Percentiles rank a stretch among this genome's conserved stretches.
Conservation (phyloP, 2,113 vertebrate species). For the Stictonetta naevosa region DNA sequence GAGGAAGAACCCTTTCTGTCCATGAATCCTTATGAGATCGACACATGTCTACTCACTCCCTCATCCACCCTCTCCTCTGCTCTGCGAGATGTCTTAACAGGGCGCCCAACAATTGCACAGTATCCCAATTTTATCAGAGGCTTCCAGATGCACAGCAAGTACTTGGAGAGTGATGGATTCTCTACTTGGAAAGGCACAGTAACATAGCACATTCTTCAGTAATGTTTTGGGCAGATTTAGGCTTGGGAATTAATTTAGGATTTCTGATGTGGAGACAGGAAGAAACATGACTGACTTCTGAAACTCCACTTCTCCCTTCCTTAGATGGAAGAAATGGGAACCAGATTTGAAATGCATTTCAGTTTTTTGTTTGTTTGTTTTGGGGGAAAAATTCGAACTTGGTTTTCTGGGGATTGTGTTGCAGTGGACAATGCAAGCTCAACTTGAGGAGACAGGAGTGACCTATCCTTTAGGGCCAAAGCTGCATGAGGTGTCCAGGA, state of each 20-base stretch:
- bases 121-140: slow-evolving; percentile 80
- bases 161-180: slow-evolving; percentile 72
- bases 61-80: background rate
- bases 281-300: background rate
- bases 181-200: slow-evolving; percentile 79
- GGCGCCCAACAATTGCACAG: slow-evolving; percentile 66
- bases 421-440: background rate
- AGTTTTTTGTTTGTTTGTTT: background rate
- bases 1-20: slow-evolving; percentile 58
- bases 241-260: background rate
- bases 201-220: background rate
- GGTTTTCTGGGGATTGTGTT: background rate
- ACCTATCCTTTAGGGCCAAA: background rate
- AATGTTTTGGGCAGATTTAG: background rate
- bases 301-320: background rate
- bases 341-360: background rate
- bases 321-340: background rate
- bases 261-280: background rate
- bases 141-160: slow-evolving; percentile 79
- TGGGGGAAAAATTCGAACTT: background rate
- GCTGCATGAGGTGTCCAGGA: background rate
- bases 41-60: slow-evolving; percentile 23
- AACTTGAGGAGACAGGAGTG: background rate
- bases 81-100: slow-evolving; percentile 76
- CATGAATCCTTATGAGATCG: slow-evolving; percentile 47